phyloP scores from a whole-genome alignment of 2,797 vertebrate genomes.

The Amblyraja radiata region DNA sequence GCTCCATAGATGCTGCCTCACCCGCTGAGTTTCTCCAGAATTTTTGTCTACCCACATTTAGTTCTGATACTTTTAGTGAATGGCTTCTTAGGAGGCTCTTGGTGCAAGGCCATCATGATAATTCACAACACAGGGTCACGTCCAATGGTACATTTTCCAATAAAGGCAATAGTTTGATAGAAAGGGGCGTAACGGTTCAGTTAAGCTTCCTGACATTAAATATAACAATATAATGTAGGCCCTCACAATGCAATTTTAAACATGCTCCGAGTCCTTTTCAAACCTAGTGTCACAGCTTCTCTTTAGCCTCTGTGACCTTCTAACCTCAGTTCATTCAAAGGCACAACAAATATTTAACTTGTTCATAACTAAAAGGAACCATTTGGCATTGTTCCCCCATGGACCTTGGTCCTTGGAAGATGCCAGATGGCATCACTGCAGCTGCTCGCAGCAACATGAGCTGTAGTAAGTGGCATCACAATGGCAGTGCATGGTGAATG shows the following conservation, averaged over 20 bases:
- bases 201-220: background rate
- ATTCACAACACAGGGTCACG: background rate
- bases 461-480: slow-evolving; percentile 21
- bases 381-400: slow-evolving; percentile 20
- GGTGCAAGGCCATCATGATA: background rate
- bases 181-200: background rate
- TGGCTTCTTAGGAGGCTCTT: background rate
- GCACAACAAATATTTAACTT: slow-evolving; percentile 30
- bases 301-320: slow-evolving; percentile 26
- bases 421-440: slow-evolving; percentile 29
- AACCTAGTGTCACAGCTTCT: slow-evolving; percentile 31
- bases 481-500: slow-evolving; percentile 9
- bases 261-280: background rate
- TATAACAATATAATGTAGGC: background rate
- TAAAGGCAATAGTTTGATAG: background rate
- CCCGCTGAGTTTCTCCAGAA: too few species aligned
- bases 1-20: too few species aligned
- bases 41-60: too few species aligned
- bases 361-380: slow-evolving; percentile 14
- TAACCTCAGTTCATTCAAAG: background rate
- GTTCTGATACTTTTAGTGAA: background rate
- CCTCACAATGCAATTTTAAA: slow-evolving; percentile 13
- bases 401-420: slow-evolving; percentile 2
- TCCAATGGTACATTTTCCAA: background rate
- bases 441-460: background rate